Base-by-base conservation (phyloP, 2,797 vertebrate species). In the Chelon auratus region DNA sequence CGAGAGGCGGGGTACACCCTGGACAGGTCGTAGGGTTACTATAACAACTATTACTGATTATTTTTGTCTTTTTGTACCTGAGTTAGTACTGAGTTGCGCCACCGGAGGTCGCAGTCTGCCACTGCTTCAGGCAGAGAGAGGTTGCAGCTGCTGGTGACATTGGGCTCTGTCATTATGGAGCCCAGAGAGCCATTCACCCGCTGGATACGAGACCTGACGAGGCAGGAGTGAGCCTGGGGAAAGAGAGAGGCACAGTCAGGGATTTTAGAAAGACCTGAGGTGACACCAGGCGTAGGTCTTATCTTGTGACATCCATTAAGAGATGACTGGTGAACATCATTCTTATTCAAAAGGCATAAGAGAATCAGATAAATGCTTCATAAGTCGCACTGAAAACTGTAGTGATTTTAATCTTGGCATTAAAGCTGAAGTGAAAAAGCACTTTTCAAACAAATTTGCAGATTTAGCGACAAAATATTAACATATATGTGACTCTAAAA, bases 161-260 rank as follows among this genome's bases (percentile, higher is more conserved):
- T 89, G n/a, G 93, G 83, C 14, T 94, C 92, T 39, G 63, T 85
- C 91, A 95, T 94, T 67, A 95, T 30, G 18, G 82, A 90, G 39
- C 94, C 93, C 67, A 95, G 68, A 17, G 91, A 93, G 9, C 93
- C 93, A 0, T 95, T 94, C 1, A 84, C 92, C 5, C 91, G 59
- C 87, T 93, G 94, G 60, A 95, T 88, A 11, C 74, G 77, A 70
- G 89, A 93, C 66, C 93, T 87, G 68, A 94, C 71, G 30, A 89
- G 73, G 79, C 87, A 92, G 1, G 91, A 83, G 18, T 42, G 63
- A 14, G 65, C 61, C 88, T 92, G 81, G 2, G 42, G 45, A 71
- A 48, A 54, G 22, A 4, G 33, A 55, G 8, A 55, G 12, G 3
- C 24, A n/a, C 26, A 55, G 15, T 30, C 51, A 18, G 17, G 8